phyloP scores from a whole-genome alignment of 53 echinoderm and acorn worm species.

The Crossaster papposus region DNA sequence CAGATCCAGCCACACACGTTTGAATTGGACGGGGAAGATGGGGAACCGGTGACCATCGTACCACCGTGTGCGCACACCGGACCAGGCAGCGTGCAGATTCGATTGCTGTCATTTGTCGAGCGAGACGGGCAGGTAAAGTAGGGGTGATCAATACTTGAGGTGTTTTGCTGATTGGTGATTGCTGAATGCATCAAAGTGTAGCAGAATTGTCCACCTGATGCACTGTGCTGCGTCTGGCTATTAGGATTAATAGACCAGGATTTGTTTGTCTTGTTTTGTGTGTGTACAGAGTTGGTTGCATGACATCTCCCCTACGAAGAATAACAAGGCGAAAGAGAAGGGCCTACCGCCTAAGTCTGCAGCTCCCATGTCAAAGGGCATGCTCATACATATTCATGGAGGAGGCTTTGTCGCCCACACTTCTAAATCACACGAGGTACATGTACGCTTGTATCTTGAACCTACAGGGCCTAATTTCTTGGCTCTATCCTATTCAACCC shows the following conservation, averaged over 20 bases:
- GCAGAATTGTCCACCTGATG: too few species aligned
- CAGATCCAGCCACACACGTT: conserved; percentile 99
- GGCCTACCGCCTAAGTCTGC: conserved; percentile 66
- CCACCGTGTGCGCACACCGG: conserved; percentile 98
- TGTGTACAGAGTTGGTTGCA: conserved; percentile 76
- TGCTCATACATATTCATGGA: conserved; percentile 97
- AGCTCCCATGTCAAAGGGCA: conserved; percentile 87
- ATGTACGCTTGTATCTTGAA: too few species aligned
- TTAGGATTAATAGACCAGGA: background rate
- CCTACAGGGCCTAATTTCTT: too few species aligned
- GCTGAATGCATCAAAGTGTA: too few species aligned
- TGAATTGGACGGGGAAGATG: conserved; percentile 81
- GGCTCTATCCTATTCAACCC: too few species aligned
- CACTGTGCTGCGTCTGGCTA: too few species aligned
- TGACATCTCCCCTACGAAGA: conserved; percentile 49
- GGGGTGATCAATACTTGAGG: background rate
- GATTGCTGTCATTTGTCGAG: conserved; percentile 87
- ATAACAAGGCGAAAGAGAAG: conserved; percentile 55
- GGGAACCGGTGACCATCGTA: conserved; percentile 88
- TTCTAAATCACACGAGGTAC: conserved; percentile 97
- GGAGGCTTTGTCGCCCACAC: conserved; percentile 98
- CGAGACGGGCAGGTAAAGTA: conserved; percentile 88
- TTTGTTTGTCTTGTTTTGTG: background rate
- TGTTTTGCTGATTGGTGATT: too few species aligned
- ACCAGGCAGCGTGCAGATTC: conserved; percentile 85